Conservation (phyloP, 2,888 invertebrate genomes). For the Macropis europaea region DNA sequence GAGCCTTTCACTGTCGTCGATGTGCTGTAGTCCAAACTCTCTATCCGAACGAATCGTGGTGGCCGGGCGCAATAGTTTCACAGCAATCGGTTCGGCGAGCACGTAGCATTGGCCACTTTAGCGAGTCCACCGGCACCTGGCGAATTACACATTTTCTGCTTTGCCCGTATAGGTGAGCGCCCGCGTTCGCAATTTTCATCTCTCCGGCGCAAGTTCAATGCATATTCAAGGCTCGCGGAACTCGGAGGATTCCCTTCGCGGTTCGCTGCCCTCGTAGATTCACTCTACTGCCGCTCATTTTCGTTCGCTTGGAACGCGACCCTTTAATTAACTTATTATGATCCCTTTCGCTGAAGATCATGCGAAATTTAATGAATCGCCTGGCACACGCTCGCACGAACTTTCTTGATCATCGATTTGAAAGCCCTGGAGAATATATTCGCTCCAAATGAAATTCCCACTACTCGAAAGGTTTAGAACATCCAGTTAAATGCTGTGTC, state of each 20-base stretch:
- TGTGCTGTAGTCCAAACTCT: constrained; percentile 66
- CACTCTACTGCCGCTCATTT: not conserved
- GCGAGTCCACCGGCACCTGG: constrained; percentile 12
- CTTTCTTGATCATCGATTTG: no score
- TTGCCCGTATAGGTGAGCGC: constrained; percentile 31
- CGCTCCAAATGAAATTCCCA: no score
- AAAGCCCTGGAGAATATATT: no score
- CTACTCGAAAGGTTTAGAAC: no score
- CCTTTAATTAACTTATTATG: constrained; percentile 4
- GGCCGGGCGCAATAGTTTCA: constrained; percentile 58
- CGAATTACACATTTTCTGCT: constrained; percentile 41
- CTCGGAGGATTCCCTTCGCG: not conserved
- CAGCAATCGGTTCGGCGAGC: constrained; percentile 43
- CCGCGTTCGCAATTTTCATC: constrained; percentile 28
- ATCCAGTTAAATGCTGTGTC: no score
- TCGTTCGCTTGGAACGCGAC: not conserved
- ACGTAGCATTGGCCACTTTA: constrained; percentile 53
- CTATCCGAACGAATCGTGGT: constrained; percentile 52
- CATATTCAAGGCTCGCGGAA: not conserved
- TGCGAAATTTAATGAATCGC: no score
- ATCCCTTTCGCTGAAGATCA: not conserved
- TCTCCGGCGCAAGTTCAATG: not conserved
- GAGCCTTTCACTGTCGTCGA: constrained; percentile 77
- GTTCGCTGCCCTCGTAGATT: not conserved
- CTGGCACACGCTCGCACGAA: no score